Base-by-base conservation (phyloP, 2,797 vertebrate genomes). In the Cichlasoma orientale region DNA sequence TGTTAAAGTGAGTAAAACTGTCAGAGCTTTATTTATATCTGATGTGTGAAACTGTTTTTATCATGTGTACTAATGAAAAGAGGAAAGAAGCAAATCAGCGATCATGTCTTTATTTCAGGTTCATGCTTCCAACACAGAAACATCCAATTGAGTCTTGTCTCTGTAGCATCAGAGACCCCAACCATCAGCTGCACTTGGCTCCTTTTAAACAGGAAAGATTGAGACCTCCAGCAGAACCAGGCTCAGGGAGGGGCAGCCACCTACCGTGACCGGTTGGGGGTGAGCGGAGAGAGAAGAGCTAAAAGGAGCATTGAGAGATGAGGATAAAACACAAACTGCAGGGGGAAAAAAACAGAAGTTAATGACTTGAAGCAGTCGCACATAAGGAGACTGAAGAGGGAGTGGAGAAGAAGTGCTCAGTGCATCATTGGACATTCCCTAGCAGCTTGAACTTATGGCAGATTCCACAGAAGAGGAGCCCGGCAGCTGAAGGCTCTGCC, bases 201-300 rank as follows among this genome's bases (percentile, higher is more conserved):
- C 6, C 6, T 5, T 18, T 47, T 8, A 16, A 21, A 18, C 36
- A 61, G 58, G 33, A 61, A n/a, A 19, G 29, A 7, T 10, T 13
- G 29, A 38, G 58, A 38, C 33, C 58, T 23, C n/a, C 58, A 3
- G 58, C 58, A 41, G 0, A 1, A 2, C 58, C 33, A 61, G 13
- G 58, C 14, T 16, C 58, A 23, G 33, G 12, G 33, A 9, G 33
- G 12, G 23, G n/a, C n/a, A 0, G 58, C 58, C 33, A 38, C 13
- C 58, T 56, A 1, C 14, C 4, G 0, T 0, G 2, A 23, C 33
- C 0, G 7, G 1, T 61, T 21, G 12, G 58, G 14, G 58, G 7
- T 38, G 4, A 41, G n/a, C 1, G 33, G 7, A 59, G 11, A 59
- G 33, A 38, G 33, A 59, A 21, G 31, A 7, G 56, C 31, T 11